Evolutionary conservation across 2,113 vertebrate genomes (phyloP).

Genomic region (Naja naja): DNA sequence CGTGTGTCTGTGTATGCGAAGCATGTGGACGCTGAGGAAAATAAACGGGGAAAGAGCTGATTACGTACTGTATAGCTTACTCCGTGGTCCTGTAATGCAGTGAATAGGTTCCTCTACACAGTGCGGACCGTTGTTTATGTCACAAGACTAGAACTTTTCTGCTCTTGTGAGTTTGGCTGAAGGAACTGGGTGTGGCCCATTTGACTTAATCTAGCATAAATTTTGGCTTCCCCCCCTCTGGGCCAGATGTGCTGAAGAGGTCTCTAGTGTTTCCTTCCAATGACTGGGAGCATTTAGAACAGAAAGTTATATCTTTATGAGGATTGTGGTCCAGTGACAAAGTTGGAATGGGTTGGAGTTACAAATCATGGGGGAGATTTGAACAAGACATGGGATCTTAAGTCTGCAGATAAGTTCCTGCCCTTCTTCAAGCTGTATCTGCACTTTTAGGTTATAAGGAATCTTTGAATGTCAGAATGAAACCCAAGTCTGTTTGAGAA

Average conservation of each 20-base stretch:
- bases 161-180: background rate
- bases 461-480: background rate
- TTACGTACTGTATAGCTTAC: background rate
- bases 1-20: background rate
- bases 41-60: background rate
- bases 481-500: background rate
- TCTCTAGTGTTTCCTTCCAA: background rate
- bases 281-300: background rate
- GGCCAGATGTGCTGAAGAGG: background rate
- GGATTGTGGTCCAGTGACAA: slow-evolving; percentile 12
- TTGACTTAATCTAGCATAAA: background rate
- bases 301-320: background rate
- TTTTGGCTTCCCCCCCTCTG: background rate
- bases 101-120: background rate
- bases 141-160: background rate
- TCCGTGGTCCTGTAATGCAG: background rate
- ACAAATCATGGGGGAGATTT: too few species aligned
- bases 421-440: background rate
- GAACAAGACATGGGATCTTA: background rate
- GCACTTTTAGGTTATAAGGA: background rate
- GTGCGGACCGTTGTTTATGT: background rate
- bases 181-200: background rate
- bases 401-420: background rate
- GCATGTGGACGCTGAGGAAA: background rate
- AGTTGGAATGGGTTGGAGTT: background rate